Base-by-base conservation (phyloP, 2,113 vertebrate species). In the Coreoperca whiteheadi region DNA sequence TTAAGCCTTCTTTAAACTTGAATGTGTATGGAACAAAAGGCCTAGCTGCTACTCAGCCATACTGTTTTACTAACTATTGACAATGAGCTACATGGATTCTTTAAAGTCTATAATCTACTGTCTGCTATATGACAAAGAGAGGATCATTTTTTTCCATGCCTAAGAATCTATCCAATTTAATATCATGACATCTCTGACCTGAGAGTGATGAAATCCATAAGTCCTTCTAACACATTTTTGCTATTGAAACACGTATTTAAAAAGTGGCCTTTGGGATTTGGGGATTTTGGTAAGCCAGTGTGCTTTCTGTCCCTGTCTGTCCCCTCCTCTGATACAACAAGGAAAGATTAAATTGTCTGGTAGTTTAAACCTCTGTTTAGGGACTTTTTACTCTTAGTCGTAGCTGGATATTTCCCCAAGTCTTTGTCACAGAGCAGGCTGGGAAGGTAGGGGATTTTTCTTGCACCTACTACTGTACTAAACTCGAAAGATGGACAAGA, bases 251-350 rank as follows among this genome's bases (percentile, higher is more conserved):
- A 50, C 23, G 4, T 84, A 67, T 80, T 79, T 65, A 48, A 86
- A 87, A 78, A 83, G 79, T 84, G 53, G 57, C 56, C 78, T 84
- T 86, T 76, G 77, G 71, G 83, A 88, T 91, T 90, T 86, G 80
- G 77, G 84, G 83, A 88, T 91, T 92, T 88, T 81, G 2, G 8
- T 91, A 81, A 91, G 72, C 75, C 77, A 84, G 23, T 39, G 34
- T 56, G 73, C 72, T 85, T 82, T 87, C 53, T 79, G 57, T 74
- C 61, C 69, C 64, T 60, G 23, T 76, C 70, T 87, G 79, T 78
- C 75, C 34, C 60, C 30, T 69, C 32, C 69, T 82, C 53, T 76
- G 70, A 75, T 65, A 78, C 50, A 77, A 78, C 63, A 82, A 81
- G 68, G 60, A 76, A 60, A 77, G 51, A 89, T 88, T 86, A 81